phyloP scores from a whole-genome alignment of 2,888 invertebrate genomes.

The Cephus sareptanus region DNA sequence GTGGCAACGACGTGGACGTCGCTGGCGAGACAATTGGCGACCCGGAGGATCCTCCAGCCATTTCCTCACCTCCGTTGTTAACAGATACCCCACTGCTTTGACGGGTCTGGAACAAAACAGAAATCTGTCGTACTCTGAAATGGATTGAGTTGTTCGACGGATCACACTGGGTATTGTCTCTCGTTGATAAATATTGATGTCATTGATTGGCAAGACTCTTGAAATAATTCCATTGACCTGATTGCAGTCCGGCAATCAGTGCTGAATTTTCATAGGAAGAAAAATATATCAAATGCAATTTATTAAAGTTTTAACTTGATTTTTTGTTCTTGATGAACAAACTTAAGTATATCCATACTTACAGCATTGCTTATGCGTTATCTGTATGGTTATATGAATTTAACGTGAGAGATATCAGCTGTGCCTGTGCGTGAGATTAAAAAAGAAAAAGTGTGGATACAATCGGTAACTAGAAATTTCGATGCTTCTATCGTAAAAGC shows the following conservation, averaged over 20 bases:
- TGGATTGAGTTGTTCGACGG: neutral
- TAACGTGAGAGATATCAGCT: no score
- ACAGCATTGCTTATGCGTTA: no score
- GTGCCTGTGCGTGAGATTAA: neutral
- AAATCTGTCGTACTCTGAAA: neutral
- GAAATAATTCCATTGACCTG: neutral
- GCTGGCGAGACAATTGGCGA: constrained; percentile 14
- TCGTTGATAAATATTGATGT: neutral
- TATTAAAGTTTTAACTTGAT: neutral
- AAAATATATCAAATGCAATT: neutral
- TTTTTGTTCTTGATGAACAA: neutral
- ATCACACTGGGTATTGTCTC: neutral
- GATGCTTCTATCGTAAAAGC: neutral
- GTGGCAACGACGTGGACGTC: neutral
- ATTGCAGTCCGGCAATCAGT: neutral
- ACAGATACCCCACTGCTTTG: constrained; percentile 55
- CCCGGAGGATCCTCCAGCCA: constrained; percentile 43
- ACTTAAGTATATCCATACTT: no score
- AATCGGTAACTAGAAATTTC: neutral
- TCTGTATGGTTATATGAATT: no score
- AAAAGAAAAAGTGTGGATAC: neutral
- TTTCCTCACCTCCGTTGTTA: constrained; percentile 44
- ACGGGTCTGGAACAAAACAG: constrained; percentile 54
- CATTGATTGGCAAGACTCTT: neutral
- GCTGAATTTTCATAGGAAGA: neutral